Evolutionary conservation across 1,140 invertebrate genomes (phyloP), one percentile per base, ranked within the genome.

Genomic region (Melipona quadrifasciata): DNA sequence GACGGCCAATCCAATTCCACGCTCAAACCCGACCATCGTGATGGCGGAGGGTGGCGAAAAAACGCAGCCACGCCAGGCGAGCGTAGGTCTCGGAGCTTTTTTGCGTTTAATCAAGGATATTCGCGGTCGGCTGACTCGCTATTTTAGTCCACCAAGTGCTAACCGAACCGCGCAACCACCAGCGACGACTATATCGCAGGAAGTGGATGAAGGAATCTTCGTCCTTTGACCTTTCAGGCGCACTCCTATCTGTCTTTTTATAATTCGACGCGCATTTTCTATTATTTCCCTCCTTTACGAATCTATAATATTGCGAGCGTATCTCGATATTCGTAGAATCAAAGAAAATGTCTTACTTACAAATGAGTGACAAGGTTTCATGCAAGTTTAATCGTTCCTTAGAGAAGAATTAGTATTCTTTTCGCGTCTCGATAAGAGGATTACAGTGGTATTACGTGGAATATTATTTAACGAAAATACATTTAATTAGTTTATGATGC

Each of bases 61-160:
- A 89, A 87, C 86, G 83, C 83, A 88, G 83, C 84, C 76, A 86
- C 82, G 82, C 76, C 84, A 86, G 75, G 71, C 86, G 74, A 87
- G 70, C 61, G 74, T 90, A 86, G 82, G 85, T 86, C 65, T 77
- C 78, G 80, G 58, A 79, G 76, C 85, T 90, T 92, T 92, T 92
- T 91, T 91, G 88, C 88, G 89, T 93, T 93, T 93, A 94, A 94
- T 94, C 93, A 93, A 93, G 93, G 90, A 93, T 93, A 93, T 93
- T 93, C 91, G 91, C 90, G 93, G 92, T 93, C 88, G 91, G 87
- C 89, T 93, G 90, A 84, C 85, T 86, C 87, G 84, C 86, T 91
- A 91, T 92, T 92, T 91, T 86, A 90, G 89, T 87, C 80, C 80
- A 86, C 87, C 87, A 81, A 91, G 82, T 85, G 87, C 71, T 86